Conservation (phyloP, 2,888 invertebrate species). For the Diaperis boleti region DNA sequence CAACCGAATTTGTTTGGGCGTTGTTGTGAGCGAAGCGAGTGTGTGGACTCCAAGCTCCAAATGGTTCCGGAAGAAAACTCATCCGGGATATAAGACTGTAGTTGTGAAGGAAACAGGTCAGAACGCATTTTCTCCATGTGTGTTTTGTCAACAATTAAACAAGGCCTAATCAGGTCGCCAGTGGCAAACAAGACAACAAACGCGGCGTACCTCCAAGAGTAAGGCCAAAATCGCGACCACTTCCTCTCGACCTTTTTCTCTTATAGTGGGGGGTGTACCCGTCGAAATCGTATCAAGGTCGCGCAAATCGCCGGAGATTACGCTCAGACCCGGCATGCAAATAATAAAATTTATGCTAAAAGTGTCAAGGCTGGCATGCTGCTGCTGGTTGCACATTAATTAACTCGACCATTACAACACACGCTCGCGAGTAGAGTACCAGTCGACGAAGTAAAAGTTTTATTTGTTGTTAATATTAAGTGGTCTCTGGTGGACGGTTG, state of each 20-base stretch:
- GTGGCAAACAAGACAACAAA: too few species aligned
- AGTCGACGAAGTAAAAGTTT: conserved; percentile 37
- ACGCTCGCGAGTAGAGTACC: conserved; percentile 25
- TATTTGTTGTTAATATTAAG: conserved; percentile 26
- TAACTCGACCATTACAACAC: conserved; percentile 30
- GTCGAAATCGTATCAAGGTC: conserved; percentile 14
- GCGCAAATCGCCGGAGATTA: conserved; percentile 1
- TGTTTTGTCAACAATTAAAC: too few species aligned
- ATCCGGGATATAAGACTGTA: too few species aligned
- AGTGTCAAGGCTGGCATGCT: conserved; percentile 36
- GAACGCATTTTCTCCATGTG: too few species aligned
- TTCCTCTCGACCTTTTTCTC: too few species aligned
- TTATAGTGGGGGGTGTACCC: neutral
- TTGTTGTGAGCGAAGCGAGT: too few species aligned
- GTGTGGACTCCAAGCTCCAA: too few species aligned
- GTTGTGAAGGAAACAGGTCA: too few species aligned
- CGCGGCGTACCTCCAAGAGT: too few species aligned
- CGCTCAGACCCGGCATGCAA: neutral
- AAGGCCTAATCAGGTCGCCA: conserved; percentile 1
- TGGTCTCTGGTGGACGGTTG: conserved; percentile 24
- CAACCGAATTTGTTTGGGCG: too few species aligned
- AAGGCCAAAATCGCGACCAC: too few species aligned
- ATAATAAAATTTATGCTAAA: conserved; percentile 8
- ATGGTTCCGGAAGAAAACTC: too few species aligned
- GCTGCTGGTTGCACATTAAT: conserved; percentile 34